Base-by-base conservation (phyloP, 2,797 vertebrate species). In the Semotilus atromaculatus region DNA sequence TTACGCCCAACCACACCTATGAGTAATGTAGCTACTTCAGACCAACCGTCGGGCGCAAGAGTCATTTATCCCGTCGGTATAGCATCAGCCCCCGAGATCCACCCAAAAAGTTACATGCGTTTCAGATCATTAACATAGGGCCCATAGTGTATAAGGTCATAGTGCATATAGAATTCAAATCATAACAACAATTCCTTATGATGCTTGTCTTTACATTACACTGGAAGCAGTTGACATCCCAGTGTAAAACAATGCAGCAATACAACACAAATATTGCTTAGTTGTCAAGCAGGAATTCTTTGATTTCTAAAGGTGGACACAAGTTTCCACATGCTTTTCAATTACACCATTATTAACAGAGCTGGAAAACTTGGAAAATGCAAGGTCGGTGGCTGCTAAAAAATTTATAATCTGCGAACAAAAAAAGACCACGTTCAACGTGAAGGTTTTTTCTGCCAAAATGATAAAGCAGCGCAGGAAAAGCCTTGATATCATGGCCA, bases 401-500 rank as follows among this genome's bases (percentile, higher is more conserved):
- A 40, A 31, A 70, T 26, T 1, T 26, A 70, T 51, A 36, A 64
- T 64, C 18, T 8, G 26, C 40, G 4, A 43, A 45, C 5, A 48
- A 43, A 43, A 43, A 70, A 55, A 34, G 36, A 58, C 68, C 18
- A 62, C 18, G n/a, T 36, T 43, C n/a, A 73, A 82, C 55, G 11
- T 1, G 3, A 34, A 72, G 3, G 36, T 29, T 29, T 82, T 82
- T 64, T 55, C 51, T 43, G 38, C 29, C 13, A 60, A 51, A 74
- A 74, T 6, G 23, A 9, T 45, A 62, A 82, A 48, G 21, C 68
- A 64, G 40, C 14, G 4, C 29, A 21, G 19, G 16, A 75, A 66
- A 75, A 53, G 34, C 60, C 76, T 83, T 76, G 60, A 83, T 38
- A 66, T 26, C 18, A n/a, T 18, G 60, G 13, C 34, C 79, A 82